Percentiles rank a stretch among this genome's conserved stretches.
Conservation (phyloP, 2,797 vertebrate species). For the Betta splendens region DNA sequence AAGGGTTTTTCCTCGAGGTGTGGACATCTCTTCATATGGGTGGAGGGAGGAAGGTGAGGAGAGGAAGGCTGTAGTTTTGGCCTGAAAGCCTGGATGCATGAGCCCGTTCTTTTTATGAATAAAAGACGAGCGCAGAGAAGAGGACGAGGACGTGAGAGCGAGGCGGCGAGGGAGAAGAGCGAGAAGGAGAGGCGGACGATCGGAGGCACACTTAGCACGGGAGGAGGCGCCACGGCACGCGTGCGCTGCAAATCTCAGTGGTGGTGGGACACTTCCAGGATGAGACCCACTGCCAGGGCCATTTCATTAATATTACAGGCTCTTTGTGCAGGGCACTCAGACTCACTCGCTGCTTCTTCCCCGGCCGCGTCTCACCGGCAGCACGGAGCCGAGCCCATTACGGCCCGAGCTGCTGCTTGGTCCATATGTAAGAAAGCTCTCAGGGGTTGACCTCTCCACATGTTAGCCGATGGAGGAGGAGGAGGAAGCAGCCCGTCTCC, state of each 20-base stretch:
- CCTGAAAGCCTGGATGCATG: conserved; percentile 67
- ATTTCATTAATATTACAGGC: conserved; percentile 82
- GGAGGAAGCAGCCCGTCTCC: conserved; percentile 50
- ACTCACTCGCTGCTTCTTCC: conserved; percentile 50
- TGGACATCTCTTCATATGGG: conserved; percentile 55
- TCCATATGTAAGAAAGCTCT: conserved; percentile 65
- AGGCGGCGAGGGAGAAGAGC: conserved; percentile 52
- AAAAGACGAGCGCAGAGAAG: conserved; percentile 66
- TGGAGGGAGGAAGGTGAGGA: conserved; percentile 7
- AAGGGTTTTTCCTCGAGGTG: conserved; percentile 59
- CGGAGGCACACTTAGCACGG: conserved; percentile 68
- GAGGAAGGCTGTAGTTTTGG: conserved; percentile 50
- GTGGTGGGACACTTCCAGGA: conserved; percentile 76
- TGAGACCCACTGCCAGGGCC: conserved; percentile 76
- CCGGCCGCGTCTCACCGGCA: conserved; percentile 48
- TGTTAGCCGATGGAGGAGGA: conserved; percentile 50
- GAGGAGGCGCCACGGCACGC: conserved; percentile 28
- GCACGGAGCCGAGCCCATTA: conserved; percentile 59
- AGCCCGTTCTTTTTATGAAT: conserved; percentile 73
- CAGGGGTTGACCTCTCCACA: conserved; percentile 68
- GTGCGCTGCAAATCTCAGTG: conserved; percentile 67
- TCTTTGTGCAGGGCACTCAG: conserved; percentile 74
- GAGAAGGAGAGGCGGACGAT: conserved; percentile 47
- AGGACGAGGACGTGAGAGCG: conserved; percentile 48
- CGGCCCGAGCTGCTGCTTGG: conserved; percentile 53